Evolutionary conservation across 2,888 invertebrate genomes (phyloP).

Genomic region (Malthinus flaveolus): DNA sequence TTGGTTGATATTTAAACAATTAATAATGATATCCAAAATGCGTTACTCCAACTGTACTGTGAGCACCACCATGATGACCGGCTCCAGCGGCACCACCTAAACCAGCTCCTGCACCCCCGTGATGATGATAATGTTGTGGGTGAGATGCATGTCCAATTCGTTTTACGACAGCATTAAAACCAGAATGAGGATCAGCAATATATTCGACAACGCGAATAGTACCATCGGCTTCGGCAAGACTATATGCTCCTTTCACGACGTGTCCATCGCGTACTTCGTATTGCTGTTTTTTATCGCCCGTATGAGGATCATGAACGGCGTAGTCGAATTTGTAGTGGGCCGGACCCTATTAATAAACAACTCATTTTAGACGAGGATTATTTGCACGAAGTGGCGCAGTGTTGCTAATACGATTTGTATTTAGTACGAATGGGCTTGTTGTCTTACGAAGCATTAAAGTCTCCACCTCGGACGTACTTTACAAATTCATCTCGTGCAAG

Average conservation of each 20-base stretch:
- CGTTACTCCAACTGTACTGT: conserved; percentile 14
- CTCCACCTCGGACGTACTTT: neutral
- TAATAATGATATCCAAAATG: conserved; percentile 15
- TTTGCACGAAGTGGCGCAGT: too few relatives aligned
- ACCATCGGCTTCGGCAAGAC: conserved; percentile 43
- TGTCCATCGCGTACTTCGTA: conserved; percentile 41
- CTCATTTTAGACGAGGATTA: too few relatives aligned
- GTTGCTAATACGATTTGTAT: neutral
- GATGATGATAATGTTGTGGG: conserved; percentile 24
- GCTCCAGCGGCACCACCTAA: neutral
- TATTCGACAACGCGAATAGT: conserved; percentile 43
- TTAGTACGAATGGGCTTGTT: neutral
- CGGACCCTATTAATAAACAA: conserved; percentile 22
- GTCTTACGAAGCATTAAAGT: neutral
- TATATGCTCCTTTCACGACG: conserved; percentile 40
- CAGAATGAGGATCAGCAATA: conserved; percentile 36
- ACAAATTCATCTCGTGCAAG: too few relatives aligned
- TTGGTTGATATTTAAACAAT: neutral
- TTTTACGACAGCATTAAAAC: conserved; percentile 42
- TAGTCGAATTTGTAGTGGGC: conserved; percentile 42
- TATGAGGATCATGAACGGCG: conserved; percentile 42
- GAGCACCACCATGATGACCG: conserved; percentile 6
- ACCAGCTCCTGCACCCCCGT: conserved; percentile 2
- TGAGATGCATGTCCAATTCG: conserved; percentile 37
- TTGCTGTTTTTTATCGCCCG: conserved; percentile 43